phyloP scores from a whole-genome alignment of 2,888 invertebrate genomes.

The Atethmia centrago region DNA sequence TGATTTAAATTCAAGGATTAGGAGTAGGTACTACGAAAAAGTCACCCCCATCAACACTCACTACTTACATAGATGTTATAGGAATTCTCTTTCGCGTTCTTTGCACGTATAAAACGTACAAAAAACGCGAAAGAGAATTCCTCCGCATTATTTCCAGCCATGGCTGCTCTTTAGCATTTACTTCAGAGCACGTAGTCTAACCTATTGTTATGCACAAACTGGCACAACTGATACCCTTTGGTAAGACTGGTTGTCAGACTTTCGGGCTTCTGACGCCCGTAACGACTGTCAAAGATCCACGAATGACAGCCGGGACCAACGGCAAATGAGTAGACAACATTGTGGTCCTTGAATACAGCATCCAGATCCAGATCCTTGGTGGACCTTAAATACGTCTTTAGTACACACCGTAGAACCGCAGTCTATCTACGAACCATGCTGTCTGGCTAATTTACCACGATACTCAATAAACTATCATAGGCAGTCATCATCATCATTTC shows the following conservation, averaged over 20 bases:
- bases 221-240: too few species aligned
- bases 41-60: neutral
- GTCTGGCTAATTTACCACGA: neutral
- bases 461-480: neutral
- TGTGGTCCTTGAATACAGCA: too few species aligned
- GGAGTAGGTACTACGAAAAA: neutral
- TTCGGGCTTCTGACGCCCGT: too few species aligned
- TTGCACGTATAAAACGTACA: neutral
- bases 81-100: too few species aligned
- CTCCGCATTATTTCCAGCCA: neutral
- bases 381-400: neutral
- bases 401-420: neutral
- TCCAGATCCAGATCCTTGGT: neutral
- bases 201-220: neutral
- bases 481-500: too few species aligned
- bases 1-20: conserved; percentile 11
- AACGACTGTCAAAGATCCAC: too few species aligned
- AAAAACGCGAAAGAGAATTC: neutral
- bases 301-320: too few species aligned
- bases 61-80: neutral
- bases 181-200: neutral
- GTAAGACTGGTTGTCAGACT: too few species aligned
- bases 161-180: neutral
- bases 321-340: too few species aligned
- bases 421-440: neutral